Evolutionary conservation across 2,888 invertebrate genomes (phyloP).

Genomic region (Lasius fuliginosus): DNA sequence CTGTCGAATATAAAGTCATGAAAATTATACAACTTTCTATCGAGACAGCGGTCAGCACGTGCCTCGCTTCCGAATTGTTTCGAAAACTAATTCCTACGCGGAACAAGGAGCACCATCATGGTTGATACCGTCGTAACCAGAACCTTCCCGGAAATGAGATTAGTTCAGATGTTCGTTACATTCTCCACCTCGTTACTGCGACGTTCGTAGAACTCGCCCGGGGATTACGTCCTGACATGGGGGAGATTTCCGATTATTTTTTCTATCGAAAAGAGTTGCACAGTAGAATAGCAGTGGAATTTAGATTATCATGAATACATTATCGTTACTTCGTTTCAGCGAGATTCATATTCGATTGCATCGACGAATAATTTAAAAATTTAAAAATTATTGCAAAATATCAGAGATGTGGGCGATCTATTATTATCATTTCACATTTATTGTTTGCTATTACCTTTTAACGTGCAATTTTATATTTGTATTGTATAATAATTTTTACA

Average conservation of each 20-base stretch:
- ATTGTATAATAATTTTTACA: neutral
- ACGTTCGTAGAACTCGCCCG: slow-evolving; percentile 61
- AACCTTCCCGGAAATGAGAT: slow-evolving; percentile 78
- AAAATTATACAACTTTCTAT: slow-evolving; percentile 21
- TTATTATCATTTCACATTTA: neutral
- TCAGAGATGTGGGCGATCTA: neutral
- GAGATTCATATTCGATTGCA: slow-evolving; percentile 6
- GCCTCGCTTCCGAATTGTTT: slow-evolving; percentile 68
- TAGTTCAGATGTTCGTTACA: slow-evolving; percentile 79
- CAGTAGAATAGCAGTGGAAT: slow-evolving; percentile 14
- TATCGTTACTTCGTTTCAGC: neutral
- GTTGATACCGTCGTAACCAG: slow-evolving; percentile 76
- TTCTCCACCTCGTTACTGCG: slow-evolving; percentile 68
- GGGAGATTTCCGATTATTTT: slow-evolving; percentile 68
- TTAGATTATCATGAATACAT: slow-evolving; percentile 59
- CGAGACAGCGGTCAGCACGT: slow-evolving; percentile 37
- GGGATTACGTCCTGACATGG: slow-evolving; percentile 53
- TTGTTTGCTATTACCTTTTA: neutral
- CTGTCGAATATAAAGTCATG: slow-evolving; percentile 13
- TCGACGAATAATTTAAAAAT: slow-evolving; percentile 36
- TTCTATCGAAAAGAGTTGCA: slow-evolving; percentile 30
- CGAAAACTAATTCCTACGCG: slow-evolving; percentile 73
- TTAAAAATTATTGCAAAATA: neutral
- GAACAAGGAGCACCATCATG: slow-evolving; percentile 58
- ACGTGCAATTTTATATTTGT: neutral